These are phyloP conservation scores for Lemur catta DNA, from an alignment of 2,797 vertebrate species.

Conservation along the genomic window DNA sequence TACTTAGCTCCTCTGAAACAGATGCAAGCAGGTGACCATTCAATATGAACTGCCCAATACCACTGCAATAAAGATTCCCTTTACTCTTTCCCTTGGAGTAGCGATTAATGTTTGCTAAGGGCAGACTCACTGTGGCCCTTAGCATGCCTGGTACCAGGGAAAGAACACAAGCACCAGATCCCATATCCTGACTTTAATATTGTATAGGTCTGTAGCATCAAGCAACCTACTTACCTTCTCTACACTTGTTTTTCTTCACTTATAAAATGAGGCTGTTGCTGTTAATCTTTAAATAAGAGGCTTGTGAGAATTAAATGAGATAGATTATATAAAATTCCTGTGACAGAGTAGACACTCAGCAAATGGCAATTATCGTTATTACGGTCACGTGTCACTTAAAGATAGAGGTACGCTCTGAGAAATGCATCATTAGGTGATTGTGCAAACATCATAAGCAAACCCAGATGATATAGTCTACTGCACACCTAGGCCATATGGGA, in stretches of 20 bases:
- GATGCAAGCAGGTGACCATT: not conserved
- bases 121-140: not conserved
- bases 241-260: not conserved
- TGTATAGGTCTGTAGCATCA: not conserved
- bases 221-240: not conserved
- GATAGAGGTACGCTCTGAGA: not conserved
- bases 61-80: not conserved
- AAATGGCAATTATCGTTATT: not conserved
- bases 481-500: not conserved
- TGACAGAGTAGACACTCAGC: not conserved
- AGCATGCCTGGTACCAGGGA: not conserved
- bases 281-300: not conserved
- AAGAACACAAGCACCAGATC: not conserved
- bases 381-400: not conserved
- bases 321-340: not conserved
- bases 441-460: not conserved
- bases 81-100: not conserved
- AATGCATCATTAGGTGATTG: not conserved
- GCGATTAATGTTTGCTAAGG: not conserved
- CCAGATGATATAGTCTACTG: not conserved
- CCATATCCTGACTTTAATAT: not conserved
- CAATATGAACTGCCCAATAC: not conserved
- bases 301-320: not conserved
- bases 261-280: not conserved
- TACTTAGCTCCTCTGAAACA: not conserved